These are phyloP conservation scores for Lepidotrigona ventralis DNA, from an alignment of 1,140 invertebrate genomes.

Conservation along the genomic window DNA sequence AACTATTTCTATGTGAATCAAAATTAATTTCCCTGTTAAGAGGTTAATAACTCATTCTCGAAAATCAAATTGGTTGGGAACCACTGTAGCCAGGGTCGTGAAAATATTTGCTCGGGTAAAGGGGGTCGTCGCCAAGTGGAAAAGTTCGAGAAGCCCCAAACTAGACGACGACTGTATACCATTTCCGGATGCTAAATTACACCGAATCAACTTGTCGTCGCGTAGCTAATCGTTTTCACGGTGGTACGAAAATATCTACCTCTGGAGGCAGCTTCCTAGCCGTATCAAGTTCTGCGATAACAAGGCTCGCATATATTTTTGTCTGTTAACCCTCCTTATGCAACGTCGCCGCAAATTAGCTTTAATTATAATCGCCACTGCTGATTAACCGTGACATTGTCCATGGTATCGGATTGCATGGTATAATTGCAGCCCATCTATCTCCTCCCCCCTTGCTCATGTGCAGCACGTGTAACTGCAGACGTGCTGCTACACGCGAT, in stretches of 20 bases:
- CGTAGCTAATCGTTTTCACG: not conserved
- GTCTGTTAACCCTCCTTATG: not conserved
- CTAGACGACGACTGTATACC: too few species aligned
- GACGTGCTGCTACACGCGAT: constrained; percentile 12
- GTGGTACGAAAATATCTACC: not conserved
- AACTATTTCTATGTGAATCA: too few species aligned
- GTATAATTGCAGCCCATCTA: constrained; percentile 62
- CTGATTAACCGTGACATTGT: constrained; percentile 72
- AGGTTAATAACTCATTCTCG: too few species aligned
- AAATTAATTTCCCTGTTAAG: too few species aligned
- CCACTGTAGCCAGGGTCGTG: too few species aligned
- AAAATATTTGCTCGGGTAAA: too few species aligned
- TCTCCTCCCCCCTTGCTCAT: not conserved
- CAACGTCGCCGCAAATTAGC: constrained; percentile 22
- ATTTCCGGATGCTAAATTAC: too few species aligned
- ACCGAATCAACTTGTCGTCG: not conserved
- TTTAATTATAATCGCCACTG: constrained; percentile 51
- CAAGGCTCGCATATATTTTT: not conserved
- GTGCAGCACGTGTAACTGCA: constrained; percentile 3
- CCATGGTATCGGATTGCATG: constrained; percentile 66
- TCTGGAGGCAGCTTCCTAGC: not conserved
- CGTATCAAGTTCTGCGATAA: not conserved
- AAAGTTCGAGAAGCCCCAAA: too few species aligned
- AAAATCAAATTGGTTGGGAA: too few species aligned
- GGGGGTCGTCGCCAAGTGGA: too few species aligned